Conservation (phyloP, 1,140 invertebrate genomes). For the Drosophila nigrodunni region DNA sequence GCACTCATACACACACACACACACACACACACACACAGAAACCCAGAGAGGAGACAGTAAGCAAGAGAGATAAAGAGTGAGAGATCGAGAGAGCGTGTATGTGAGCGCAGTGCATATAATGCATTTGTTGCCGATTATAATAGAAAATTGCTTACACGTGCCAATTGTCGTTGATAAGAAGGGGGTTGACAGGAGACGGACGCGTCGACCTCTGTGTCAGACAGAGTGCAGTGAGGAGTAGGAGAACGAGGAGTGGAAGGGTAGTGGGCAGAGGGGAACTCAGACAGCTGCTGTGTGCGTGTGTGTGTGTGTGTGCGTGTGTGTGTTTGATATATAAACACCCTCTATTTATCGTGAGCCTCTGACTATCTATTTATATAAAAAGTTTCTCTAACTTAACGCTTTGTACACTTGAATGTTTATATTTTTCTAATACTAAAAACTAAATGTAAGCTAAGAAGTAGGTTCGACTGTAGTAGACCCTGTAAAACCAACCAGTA, state of each 20-base stretch:
- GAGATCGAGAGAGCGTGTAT: conserved; percentile 1
- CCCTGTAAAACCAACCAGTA: no score
- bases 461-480: no score
- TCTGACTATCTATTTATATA: background rate
- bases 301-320: conserved; percentile 12
- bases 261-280: background rate
- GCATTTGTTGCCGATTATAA: conserved; percentile 71
- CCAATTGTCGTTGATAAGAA: conserved; percentile 47
- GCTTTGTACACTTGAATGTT: background rate
- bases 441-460: no score
- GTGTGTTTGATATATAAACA: conserved; percentile 46
- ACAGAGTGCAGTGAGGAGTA: conserved; percentile 2
- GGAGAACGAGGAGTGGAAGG: background rate
- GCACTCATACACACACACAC: background rate
- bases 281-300: conserved; percentile 43
- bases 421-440: background rate
- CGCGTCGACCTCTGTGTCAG: conserved; percentile 1
- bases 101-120: conserved; percentile 47
- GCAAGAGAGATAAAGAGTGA: conserved; percentile 1
- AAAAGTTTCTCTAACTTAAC: background rate
- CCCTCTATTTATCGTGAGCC: background rate
- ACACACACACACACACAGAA: background rate
- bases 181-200: conserved; percentile 10
- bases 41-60: conserved; percentile 1
- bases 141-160: conserved; percentile 80